Conservation (phyloP, 2,113 vertebrate species). For the Ctenodactylus gundi region DNA sequence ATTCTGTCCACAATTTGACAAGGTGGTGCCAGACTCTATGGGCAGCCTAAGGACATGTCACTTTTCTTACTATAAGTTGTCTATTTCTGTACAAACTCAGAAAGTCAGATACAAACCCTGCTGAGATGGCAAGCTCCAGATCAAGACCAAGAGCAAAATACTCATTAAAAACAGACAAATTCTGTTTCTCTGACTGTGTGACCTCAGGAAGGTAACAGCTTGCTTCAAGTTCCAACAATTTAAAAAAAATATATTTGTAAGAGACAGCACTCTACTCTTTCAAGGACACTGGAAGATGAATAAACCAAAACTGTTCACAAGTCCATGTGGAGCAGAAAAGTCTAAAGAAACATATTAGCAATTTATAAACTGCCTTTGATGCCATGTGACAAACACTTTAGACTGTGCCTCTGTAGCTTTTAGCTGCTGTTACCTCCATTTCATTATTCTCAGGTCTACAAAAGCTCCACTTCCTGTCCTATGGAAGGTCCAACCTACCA, state of each 20-base stretch:
- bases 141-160: not conserved
- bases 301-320: not conserved
- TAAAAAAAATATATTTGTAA: not conserved
- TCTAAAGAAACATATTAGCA: not conserved
- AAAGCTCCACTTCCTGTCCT: not conserved
- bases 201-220: not conserved
- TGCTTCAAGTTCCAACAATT: not conserved
- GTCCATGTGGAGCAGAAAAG: not conserved
- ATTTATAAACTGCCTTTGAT: not conserved
- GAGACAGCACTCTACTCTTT: not conserved
- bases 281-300: not conserved
- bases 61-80: not conserved
- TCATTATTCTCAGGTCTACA: not conserved
- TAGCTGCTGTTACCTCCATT: fast-evolving
- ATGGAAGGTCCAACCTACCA: not conserved
- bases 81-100: not conserved
- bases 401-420: not conserved
- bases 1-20: not conserved
- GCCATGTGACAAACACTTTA: not conserved
- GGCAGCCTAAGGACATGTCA: not conserved
- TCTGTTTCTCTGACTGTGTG: not conserved
- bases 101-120: not conserved
- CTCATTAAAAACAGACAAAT: not conserved
- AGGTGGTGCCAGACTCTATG: not conserved
- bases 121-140: not conserved